phyloP scores from a whole-genome alignment of 2,888 invertebrate species.

The Cerastoderma edule region DNA sequence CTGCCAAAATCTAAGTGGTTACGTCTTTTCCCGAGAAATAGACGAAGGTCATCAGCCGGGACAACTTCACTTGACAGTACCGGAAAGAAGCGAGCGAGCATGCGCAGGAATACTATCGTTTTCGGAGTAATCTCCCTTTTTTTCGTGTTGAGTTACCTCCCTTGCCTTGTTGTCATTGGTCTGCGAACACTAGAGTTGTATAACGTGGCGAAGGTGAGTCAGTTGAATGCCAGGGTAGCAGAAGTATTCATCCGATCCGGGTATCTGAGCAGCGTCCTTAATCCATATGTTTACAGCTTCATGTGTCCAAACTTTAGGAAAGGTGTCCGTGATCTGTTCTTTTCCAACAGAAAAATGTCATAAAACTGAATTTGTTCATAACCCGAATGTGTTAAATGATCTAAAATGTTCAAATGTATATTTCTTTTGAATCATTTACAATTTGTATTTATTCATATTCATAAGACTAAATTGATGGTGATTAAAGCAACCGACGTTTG shows the following conservation, averaged over 20 bases:
- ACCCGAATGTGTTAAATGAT: no score
- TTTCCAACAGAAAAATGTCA: no score
- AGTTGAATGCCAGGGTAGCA: slow-evolving; percentile 22
- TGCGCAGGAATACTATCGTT: slow-evolving; percentile 39
- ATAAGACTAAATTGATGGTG: no score
- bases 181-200: slow-evolving; percentile 29
- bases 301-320: slow-evolving; percentile 36
- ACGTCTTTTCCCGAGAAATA: background rate
- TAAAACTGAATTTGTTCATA: no score
- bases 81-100: slow-evolving; percentile 25
- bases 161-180: slow-evolving; percentile 30
- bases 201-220: slow-evolving; percentile 9
- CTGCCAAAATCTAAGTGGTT: background rate
- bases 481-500: no score
- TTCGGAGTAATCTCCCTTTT: slow-evolving; percentile 38
- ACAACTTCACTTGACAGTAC: slow-evolving; percentile 1
- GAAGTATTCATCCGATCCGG: slow-evolving; percentile 37
- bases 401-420: no score
- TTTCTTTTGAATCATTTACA: no score
- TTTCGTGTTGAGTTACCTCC: slow-evolving; percentile 44
- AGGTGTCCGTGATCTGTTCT: slow-evolving; percentile 24
- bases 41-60: slow-evolving; percentile 1
- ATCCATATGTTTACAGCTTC: slow-evolving; percentile 43
- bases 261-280: slow-evolving; percentile 33
- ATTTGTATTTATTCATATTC: no score